Conservation (phyloP, 2,888 invertebrate species). For the Sinopyrophorus schimmeli region DNA sequence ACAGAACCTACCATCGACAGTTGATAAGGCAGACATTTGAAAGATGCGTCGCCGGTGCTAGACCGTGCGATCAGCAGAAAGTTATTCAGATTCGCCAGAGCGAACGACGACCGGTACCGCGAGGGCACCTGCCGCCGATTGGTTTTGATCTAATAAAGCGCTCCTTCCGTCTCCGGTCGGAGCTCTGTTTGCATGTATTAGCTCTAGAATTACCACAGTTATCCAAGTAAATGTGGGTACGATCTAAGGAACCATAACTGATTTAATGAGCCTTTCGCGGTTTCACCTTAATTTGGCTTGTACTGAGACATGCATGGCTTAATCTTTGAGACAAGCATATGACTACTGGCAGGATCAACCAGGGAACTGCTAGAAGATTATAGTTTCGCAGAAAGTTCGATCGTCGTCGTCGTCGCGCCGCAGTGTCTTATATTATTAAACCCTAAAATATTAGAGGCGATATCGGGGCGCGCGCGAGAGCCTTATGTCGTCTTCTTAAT, state of each 20-base stretch:
- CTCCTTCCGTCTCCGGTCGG: conserved; percentile 57
- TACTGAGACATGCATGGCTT: conserved; percentile 70
- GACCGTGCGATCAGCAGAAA: conserved; percentile 53
- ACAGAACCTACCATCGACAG: conserved; percentile 67
- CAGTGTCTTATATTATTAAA: no score
- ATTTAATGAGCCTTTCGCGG: conserved; percentile 66
- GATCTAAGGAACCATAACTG: conserved; percentile 62
- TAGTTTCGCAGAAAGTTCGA: not conserved
- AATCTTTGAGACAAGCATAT: conserved; percentile 71
- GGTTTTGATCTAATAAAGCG: conserved; percentile 62
- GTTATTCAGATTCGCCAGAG: conserved; percentile 58
- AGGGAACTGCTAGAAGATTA: conserved; percentile 43
- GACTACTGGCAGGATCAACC: conserved; percentile 66
- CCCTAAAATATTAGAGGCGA: no score
- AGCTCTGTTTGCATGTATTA: conserved; percentile 64
- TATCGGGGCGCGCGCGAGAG: no score
- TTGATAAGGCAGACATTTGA: conserved; percentile 71
- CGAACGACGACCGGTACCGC: conserved; percentile 42
- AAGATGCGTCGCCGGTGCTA: conserved; percentile 63
- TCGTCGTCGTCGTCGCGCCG: no score
- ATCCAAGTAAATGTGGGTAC: conserved; percentile 52
- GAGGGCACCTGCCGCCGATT: conserved; percentile 54
- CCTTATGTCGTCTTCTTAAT: no score
- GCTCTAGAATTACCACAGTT: conserved; percentile 65
- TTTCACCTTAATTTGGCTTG: conserved; percentile 61